Evolutionary conservation across 2,797 vertebrate species (phyloP), one percentile per base, ranked within the genome.

Genomic region (Micromesistius poutassou): DNA sequence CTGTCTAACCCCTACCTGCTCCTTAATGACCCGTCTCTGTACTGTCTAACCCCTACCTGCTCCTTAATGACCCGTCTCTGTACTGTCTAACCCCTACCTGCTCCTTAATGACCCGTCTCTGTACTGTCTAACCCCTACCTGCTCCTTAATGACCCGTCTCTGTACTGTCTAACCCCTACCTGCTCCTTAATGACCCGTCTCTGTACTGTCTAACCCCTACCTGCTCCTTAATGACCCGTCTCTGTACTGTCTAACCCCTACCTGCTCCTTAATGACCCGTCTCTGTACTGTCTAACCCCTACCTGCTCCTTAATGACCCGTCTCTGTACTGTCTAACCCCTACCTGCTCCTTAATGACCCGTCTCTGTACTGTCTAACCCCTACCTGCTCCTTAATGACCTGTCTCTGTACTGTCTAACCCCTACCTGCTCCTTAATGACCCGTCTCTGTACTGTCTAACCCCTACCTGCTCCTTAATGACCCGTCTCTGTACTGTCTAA

Each of bases 401-500:
- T 68, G 62, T 68, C 62, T 68, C 62, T 68, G 62, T 30, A 25
- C 62, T 68, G 62, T 68, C 62, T 68, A 68, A 68, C 62, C 62
- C 62, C 62, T 66, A 5, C 70, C 30, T 14, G 13, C 70, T 71
- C 5, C 30, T 30, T 33, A 30, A 31, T 71, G 70, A 33, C 70
- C 30, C 33, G 28, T 6, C n/a, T 33, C 2, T 28, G 25, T 66
- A 66, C 25, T 66, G 7, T 28, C 62, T 66, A 28, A 28, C 62
- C 62, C 22, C 55, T 62, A 30, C 22, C 62, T 76, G 77, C 38
- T 93, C 93, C 28, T 62, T 62, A 62, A n/a, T 25, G 22, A 62
- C 55, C 55, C 25, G 55, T 62, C 55, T 25, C 55, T 62, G 55
- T 62, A n/a, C 55, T 62, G 55, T 62, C 55, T 62, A n/a, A 62